Conservation (phyloP, 1,140 invertebrate genomes). For the Drosophila watanabei region DNA sequence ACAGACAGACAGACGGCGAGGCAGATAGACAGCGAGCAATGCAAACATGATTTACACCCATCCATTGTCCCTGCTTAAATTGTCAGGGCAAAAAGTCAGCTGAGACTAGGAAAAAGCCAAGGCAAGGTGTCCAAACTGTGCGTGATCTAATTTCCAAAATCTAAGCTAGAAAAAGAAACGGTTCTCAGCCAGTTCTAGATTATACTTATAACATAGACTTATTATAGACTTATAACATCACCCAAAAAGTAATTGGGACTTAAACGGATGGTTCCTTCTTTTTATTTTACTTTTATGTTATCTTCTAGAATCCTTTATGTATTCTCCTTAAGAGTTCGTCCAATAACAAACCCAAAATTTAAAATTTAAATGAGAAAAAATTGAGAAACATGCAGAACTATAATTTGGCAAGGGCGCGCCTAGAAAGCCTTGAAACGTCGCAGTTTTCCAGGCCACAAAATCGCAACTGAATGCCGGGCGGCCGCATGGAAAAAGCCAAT, state of each 20-base stretch:
- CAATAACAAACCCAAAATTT: conserved; percentile 46
- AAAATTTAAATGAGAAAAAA: conserved; percentile 63
- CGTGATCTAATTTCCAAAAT: conserved; percentile 10
- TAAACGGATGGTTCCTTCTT: neutral
- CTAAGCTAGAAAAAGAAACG: conserved; percentile 1
- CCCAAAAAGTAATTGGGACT: too few species aligned
- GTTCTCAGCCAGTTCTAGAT: neutral
- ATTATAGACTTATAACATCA: too few species aligned
- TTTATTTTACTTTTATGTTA: too few species aligned
- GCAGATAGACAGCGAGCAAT: conserved; percentile 31
- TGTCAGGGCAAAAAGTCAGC: conserved; percentile 58
- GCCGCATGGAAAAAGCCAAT: conserved; percentile 76
- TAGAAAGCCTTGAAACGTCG: conserved; percentile 65
- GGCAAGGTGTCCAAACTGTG: conserved; percentile 43
- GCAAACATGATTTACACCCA: conserved; percentile 79
- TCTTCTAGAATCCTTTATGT: neutral
- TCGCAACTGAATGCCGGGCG: conserved; percentile 49
- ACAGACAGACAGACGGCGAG: conserved; percentile 23
- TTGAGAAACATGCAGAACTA: conserved; percentile 24
- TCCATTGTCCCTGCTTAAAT: conserved; percentile 62
- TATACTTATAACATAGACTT: too few species aligned
- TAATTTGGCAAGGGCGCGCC: conserved; percentile 27
- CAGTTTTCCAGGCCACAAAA: conserved; percentile 75
- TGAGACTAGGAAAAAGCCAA: conserved; percentile 11
- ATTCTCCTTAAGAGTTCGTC: conserved; percentile 22